Evolutionary conservation across 2,888 invertebrate species (phyloP), one percentile per base, ranked within the genome.

Genomic region (Heliconius erato): DNA sequence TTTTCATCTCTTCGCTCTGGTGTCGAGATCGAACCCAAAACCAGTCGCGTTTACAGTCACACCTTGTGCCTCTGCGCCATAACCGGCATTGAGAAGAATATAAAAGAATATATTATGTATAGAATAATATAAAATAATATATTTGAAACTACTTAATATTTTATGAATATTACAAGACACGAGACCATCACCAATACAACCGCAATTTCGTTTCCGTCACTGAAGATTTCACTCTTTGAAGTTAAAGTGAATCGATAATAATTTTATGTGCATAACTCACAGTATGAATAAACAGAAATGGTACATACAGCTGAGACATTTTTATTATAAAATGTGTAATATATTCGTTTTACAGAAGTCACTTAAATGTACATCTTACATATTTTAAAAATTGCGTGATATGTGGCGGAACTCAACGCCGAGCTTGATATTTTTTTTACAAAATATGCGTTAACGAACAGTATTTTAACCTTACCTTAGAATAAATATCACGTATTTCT

Each of bases 211-310:
- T 6, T 12, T 40, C 71, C 44, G n/a, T 26, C 44, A 71, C 26
- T 44, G 40, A 72, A 44, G 23, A 26, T 72, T 72, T 72, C 71
- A 12, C 71, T 72, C 44, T 44, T n/a, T 72, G 44, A 72, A 72
- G 71, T 72, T 72, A 44, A 26, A 71, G 71, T 44, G 16, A 72
- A 72, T 72, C 71, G 44, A 72, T 72, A 72, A 72, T 72, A 44
- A 72, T 72, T n/a, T 40, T 71, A 71, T 71, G 44, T 72, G 40
- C 71, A 72, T 72, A 72, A 72, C 26, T 72, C 71, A 26, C 71
- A 72, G 26, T 72, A n/a, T 72, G 26, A 72, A 72, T 72, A 72
- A 72, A 26, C 71, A 72, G 44, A 72, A 44, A 72, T 14, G 71
- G 40, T 44, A 71, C n/a, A 26, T 44, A 72, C 71, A 44, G 71